Evolutionary conservation across 2,113 vertebrate genomes (phyloP).

Genomic region (Chunga burmeisteri): DNA sequence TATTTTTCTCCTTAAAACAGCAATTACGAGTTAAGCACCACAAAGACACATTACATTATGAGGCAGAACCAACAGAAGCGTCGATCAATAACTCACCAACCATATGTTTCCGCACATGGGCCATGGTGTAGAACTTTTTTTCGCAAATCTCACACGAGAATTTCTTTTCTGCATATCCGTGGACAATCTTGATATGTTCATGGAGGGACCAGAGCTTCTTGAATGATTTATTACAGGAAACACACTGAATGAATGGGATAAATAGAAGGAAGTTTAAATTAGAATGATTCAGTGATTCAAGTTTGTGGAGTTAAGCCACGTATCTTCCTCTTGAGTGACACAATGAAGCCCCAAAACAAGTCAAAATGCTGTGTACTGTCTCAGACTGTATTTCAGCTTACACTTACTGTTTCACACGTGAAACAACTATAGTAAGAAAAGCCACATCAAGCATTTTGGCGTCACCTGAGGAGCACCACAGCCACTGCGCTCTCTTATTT

Average conservation of each 20-base stretch:
- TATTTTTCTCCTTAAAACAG: neutral
- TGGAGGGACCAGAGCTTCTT: conserved; percentile 99
- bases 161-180: conserved; percentile 98
- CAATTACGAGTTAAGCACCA: neutral
- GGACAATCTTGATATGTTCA: conserved; percentile 98
- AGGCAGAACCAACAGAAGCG: neutral
- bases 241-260: conserved; percentile 81
- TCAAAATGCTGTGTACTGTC: neutral
- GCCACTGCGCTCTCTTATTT: neutral
- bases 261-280: conserved; percentile 50
- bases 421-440: neutral
- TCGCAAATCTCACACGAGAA: conserved; percentile 98
- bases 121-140: conserved; percentile 99
- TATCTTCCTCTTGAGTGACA: neutral
- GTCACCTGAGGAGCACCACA: neutral
- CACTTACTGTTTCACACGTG: neutral
- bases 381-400: neutral
- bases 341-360: neutral
- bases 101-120: conserved; percentile 97
- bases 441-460: neutral
- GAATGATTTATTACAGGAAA: conserved; percentile 97
- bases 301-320: neutral
- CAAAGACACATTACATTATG: neutral
- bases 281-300: neutral
- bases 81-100: conserved; percentile 85